phyloP scores from a whole-genome alignment of 2,113 vertebrate genomes.

The Nematolebias whitei region DNA sequence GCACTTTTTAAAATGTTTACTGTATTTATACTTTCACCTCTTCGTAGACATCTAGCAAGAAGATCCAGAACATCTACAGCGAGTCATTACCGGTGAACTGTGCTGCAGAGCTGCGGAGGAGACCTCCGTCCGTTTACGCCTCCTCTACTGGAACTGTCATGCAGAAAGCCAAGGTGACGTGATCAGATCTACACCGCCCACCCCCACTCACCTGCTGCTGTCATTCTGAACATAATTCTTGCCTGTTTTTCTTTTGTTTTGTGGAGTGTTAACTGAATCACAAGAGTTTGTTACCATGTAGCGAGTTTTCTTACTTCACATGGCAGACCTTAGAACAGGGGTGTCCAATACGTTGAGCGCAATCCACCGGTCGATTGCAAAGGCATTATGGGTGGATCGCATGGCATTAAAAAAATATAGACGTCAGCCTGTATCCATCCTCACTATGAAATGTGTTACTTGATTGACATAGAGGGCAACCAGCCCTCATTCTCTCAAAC shows the following conservation, averaged over 20 bases:
- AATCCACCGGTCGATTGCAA: too few species aligned
- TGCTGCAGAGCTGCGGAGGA: constrained; percentile 87
- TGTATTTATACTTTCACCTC: neutral
- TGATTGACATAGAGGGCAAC: too few species aligned
- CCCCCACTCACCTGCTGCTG: neutral
- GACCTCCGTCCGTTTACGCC: constrained; percentile 86
- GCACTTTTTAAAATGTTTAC: neutral
- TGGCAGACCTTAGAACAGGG: too few species aligned
- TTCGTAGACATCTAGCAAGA: constrained; percentile 58
- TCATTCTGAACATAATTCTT: neutral
- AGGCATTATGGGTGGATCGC: too few species aligned
- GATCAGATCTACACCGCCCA: neutral
- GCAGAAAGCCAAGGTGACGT: constrained; percentile 92
- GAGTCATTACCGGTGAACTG: constrained; percentile 91
- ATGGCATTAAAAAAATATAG: too few species aligned
- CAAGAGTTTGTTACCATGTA: constrained; percentile 5
- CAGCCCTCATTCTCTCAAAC: too few species aligned
- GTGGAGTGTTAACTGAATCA: constrained; percentile 17
- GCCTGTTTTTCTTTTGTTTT: constrained; percentile 8
- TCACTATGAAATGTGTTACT: too few species aligned
- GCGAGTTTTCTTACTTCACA: neutral
- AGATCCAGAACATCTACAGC: constrained; percentile 69
- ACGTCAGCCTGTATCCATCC: too few species aligned
- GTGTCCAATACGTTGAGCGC: too few species aligned
- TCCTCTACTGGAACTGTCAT: constrained; percentile 89